Base-by-base conservation (phyloP, 2,888 invertebrate genomes). In the Agrotis ipsilon region DNA sequence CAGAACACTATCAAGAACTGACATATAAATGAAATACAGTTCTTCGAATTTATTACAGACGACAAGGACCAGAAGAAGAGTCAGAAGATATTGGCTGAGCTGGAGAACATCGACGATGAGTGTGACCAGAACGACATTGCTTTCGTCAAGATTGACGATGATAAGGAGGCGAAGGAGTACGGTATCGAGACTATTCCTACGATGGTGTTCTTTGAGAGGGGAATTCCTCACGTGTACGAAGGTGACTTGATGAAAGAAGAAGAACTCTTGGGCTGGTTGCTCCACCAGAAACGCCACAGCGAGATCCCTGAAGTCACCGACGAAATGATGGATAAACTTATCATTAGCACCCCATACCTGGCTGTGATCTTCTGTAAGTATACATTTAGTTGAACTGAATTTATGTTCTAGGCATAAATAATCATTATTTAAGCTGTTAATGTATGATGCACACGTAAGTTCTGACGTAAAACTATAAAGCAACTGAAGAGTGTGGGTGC, bases 61-160 rank as follows among this genome's bases (percentile, higher is more conserved):
- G 98, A 98, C 93, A 98, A 98, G 93, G 98, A 98, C 86, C 98
- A 98, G 91, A 98, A 98, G 96, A 98, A 98, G 93, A 98, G 98
- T 91, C 98, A 98, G 92, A 98, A 98, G 93, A 97, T 98, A 72
- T 96, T 99, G 78, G 94, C 96, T 65, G 98, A 98, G 92, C 94
- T 99, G 87, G 99, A 99, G 94, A 98, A 98, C 90, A 99, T 99
- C 86, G 99, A 99, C 90, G 99, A 99, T 89, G 99, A 99, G 91
- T 98, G 98, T 93, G 99, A 99, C 92, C 98, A 98, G 89, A 98
- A 99, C 90, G 98, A 98, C 89, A 98, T 99, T 86, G 98, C 98
- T 63, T 99, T 99, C 91, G 98, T 99, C 11, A 99, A 99, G 93
- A 98, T 98, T 87, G 98, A 98, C 89, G 98, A 99, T 87, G 97